Evolutionary conservation across 2,888 invertebrate genomes (phyloP), one percentile per base, ranked within the genome.

Genomic region (Galerucella calmariensis): DNA sequence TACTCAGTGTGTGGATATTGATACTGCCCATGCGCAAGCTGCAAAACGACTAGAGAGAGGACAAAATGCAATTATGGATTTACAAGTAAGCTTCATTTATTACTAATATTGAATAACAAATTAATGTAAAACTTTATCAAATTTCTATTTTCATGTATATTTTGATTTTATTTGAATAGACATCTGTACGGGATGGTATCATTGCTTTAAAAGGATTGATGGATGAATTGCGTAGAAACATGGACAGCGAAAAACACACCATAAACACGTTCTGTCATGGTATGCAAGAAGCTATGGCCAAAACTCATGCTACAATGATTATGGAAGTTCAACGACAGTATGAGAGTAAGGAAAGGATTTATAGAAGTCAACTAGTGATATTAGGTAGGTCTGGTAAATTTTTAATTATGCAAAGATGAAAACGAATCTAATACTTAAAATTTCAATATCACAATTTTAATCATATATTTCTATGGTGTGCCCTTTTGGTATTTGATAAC

Each of bases 1-100:
- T 59, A 89, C 92, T 3, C 92, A 93, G 83, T 94, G 93, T 86
- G 90, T 93, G 27, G 93, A 94, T 82, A 91, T 94, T 79, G 94
- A 94, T 81, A 92, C 91, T 53, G 94, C 94, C n/a, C 93, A 94
- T 88, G 89, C 90, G 74, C 92, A 92, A 84, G 91, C 92, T 41
- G 90, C 91, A 73, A 92, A 93, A 84, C 92, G 93, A 81, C 88
- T 94, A 82, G 93, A 94, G 82, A 88, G 92, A 69, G 91, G 92
- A 62, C 88, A 88, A 76, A 86, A 85, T 67, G 85, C 86, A 24
- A 87, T 88, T 41, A 86, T 87, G 87, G 88, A 88, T 78, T 81
- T 88, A 62, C 87, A 87, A 81, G 86, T 86, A 74, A 66, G 73
- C 61, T 51, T 14, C 35, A 35, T 35, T 8, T 35, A 35, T 35